Base-by-base conservation (phyloP, 1,140 invertebrate species). In the Tetramorium alpestre region DNA sequence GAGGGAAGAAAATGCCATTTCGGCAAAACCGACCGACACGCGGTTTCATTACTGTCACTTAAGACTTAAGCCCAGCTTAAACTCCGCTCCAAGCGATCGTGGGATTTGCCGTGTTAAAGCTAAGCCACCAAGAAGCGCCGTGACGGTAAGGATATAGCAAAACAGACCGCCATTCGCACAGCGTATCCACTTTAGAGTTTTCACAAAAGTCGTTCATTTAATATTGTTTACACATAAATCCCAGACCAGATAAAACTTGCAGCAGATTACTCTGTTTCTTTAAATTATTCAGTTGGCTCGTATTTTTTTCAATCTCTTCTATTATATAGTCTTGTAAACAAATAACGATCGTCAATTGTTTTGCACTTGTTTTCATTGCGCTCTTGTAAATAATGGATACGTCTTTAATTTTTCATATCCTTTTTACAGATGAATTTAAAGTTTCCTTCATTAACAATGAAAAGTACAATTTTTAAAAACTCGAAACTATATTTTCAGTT, bases 41-140 rank as follows among this genome's bases (percentile, higher is more conserved):
- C 51, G 87, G 87, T 89, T 89, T 88, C 88, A 88, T 89, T 89
- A 89, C 88, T 88, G 87, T 88, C 87, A 88, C 72, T 87, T 88
- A 86, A 81, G 78, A 56, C 64, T 80, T 88, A 88, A 90, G 72
- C 81, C 67, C 38, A 67, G 84, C 77, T 84, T 88, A 87, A 87
- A 60, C 56, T 58, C 51, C 60, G 86, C 65, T 75, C 60, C 64
- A 56, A 60, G 80, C 80, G 86, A 78, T 72, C 80, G 64, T 70
- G 47, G 60, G 80, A 75, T 85, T 81, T 65, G 49, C 65, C 60
- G 54, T 67, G 69, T 85, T 88, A 88, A 85, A 78, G 86, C 62
- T 81, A 86, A 89, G 84, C 84, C 58, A 60, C 44, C 82, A 70
- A 58, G 73, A 88, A 87, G 82, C 86, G 72, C 47, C 70, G 81